A percentile compares a stretch with the other conserved stretches of the same genome.
phyloP scores from a whole-genome alignment of 2,888 invertebrate genomes.

The Aethes cnicana region DNA sequence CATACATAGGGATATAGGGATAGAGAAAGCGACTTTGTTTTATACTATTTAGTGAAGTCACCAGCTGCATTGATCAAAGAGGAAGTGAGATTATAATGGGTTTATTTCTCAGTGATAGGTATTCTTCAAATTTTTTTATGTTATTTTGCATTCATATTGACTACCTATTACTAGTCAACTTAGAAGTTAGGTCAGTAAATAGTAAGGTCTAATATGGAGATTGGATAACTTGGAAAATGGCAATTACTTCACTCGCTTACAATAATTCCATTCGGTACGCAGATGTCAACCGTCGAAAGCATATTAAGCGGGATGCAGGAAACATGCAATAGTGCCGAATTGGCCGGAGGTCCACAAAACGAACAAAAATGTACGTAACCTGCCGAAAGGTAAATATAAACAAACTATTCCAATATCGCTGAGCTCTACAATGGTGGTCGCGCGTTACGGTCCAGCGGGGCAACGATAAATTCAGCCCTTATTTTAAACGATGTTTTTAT shows the following conservation, averaged over 20 bases:
- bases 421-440: constrained; percentile 51
- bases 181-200: too few relatives aligned
- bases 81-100: too few relatives aligned
- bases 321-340: constrained; percentile 37
- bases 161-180: too few relatives aligned
- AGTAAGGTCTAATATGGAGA: too few relatives aligned
- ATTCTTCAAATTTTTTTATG: too few relatives aligned
- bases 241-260: not conserved
- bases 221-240: too few relatives aligned
- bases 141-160: too few relatives aligned
- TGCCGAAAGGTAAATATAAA: constrained; percentile 61
- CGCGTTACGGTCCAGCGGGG: constrained; percentile 53
- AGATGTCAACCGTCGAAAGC: constrained; percentile 26
- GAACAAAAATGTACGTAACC: constrained; percentile 43
- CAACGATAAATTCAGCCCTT: constrained; percentile 57
- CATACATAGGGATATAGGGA: too few relatives aligned
- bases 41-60: too few relatives aligned
- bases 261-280: constrained; percentile 18
- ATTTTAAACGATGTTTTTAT: constrained; percentile 34
- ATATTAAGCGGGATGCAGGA: constrained; percentile 32
- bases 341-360: constrained; percentile 39
- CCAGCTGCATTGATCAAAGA: too few relatives aligned
- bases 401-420: constrained; percentile 62
- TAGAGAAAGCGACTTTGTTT: too few relatives aligned
- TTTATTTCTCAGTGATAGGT: too few relatives aligned